Conservation (phyloP, 2,797 vertebrate genomes). For the Anguilla obscura region DNA sequence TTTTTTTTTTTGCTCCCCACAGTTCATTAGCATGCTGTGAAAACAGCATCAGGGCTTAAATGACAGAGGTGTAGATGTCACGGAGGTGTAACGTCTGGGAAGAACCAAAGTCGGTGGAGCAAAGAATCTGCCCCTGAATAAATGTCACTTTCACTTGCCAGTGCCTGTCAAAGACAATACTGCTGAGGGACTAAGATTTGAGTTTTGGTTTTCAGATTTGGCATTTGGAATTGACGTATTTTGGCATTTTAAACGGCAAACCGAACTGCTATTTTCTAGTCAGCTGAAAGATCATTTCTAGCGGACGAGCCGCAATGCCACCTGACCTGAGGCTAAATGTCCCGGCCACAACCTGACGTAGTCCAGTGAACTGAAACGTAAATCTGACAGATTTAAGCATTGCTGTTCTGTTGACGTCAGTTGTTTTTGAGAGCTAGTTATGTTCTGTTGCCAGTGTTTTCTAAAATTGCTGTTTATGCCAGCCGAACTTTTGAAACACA, state of each 20-base stretch:
- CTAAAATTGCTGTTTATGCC: no score
- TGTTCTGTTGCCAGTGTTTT: no score
- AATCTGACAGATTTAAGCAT: no score
- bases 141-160: neutral
- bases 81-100: neutral
- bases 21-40: constrained; percentile 54
- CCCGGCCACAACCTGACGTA: no score
- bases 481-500: no score
- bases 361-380: no score
- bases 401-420: no score
- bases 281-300: neutral
- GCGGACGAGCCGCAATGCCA: no score
- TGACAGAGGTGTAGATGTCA: constrained; percentile 18
- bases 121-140: neutral
- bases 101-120: neutral
- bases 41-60: constrained; percentile 31
- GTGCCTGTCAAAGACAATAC: neutral
- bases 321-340: no score
- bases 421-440: no score
- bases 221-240: neutral
- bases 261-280: neutral
- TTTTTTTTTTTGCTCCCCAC: neutral
- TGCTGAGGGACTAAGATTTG: neutral
- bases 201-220: neutral
- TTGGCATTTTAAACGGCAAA: neutral